These are phyloP conservation scores for Acrobasis suavella DNA, from an alignment of 2,888 invertebrate genomes.

Conservation along the genomic window DNA sequence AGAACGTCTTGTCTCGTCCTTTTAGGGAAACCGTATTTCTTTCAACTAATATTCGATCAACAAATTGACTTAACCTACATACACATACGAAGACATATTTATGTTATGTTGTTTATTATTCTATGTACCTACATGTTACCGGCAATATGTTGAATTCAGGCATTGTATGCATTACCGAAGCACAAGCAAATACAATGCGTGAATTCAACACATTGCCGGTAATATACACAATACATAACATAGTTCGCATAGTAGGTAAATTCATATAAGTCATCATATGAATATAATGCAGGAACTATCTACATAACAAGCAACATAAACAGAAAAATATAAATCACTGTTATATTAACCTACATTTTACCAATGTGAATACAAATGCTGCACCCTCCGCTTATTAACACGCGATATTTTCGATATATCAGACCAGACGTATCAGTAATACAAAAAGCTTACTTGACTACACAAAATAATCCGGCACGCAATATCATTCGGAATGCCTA, in stretches of 20 bases:
- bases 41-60: not conserved
- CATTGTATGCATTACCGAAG: too few relatives aligned
- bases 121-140: too few relatives aligned
- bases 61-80: not conserved
- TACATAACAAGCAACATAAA: not conserved
- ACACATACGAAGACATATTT: not conserved
- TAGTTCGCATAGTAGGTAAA: too few relatives aligned
- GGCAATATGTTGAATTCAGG: too few relatives aligned
- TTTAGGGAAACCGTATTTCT: not conserved
- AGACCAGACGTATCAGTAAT: not conserved
- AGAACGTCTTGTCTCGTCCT: conserved; percentile 27
- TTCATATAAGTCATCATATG: too few relatives aligned
- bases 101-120: not conserved
- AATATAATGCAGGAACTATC: too few relatives aligned
- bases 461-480: conserved; percentile 8
- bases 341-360: not conserved
- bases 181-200: too few relatives aligned
- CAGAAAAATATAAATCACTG: not conserved
- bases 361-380: not conserved
- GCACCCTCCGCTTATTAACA: not conserved
- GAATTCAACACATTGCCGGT: too few relatives aligned
- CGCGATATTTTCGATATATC: not conserved
- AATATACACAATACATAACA: too few relatives aligned
- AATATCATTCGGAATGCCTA: conserved; percentile 19
- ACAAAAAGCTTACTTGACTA: conserved; percentile 6